Evolutionary conservation across 2,888 invertebrate genomes (phyloP).

Genomic region (Frankliniella intonsa): DNA sequence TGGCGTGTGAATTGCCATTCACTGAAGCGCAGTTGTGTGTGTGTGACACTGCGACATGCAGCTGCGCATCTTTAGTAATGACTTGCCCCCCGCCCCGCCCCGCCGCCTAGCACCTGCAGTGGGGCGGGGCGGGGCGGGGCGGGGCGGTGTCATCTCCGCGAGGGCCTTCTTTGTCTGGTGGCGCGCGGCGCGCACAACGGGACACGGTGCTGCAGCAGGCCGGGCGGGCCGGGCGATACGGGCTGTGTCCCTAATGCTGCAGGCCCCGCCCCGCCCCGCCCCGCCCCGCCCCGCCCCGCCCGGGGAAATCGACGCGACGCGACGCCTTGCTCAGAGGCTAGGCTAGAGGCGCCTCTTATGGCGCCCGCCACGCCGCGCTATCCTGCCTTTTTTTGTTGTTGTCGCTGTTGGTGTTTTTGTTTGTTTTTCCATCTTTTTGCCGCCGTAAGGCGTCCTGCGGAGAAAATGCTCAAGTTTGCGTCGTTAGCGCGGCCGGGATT

Average conservation of each 20-base stretch:
- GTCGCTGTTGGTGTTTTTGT: neutral
- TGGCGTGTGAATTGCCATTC: no score
- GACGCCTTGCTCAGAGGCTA: neutral
- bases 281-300: neutral
- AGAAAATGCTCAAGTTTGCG: neutral
- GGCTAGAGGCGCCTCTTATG: no score
- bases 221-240: neutral
- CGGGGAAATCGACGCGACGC: neutral
- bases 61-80: neutral
- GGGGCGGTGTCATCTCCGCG: neutral
- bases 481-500: neutral
- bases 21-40: no score
- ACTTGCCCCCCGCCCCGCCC: neutral
- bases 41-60: no score
- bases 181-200: neutral
- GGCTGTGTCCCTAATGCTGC: neutral
- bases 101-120: neutral
- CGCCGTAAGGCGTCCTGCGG: neutral
- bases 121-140: no score
- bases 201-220: neutral
- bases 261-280: neutral
- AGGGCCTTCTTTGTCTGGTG: neutral
- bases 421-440: neutral
- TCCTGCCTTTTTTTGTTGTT: neutral
- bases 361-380: no score